Evolutionary conservation across 2,888 invertebrate genomes (phyloP), one percentile per base, ranked within the genome.

Genomic region (Thelaira solivaga): DNA sequence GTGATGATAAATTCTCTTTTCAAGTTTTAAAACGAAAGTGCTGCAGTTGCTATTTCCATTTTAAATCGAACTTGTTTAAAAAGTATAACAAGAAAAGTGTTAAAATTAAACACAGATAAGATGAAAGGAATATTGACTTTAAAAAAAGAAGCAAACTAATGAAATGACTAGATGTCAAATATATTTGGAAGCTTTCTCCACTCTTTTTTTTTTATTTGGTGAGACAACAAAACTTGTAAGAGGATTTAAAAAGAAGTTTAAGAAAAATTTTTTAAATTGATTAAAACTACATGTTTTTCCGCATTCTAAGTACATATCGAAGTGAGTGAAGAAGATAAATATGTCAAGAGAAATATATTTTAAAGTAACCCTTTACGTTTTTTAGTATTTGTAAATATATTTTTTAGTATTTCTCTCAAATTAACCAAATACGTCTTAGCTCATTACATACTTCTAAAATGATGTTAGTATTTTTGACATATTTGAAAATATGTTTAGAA

Each of bases 1-100:
- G 29, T 62, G 39, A 68, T 75, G 61, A 75, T 75, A 75, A 75
- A 75, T 75, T 75, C 67, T 45, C 29, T 68, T 68, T 75, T 68
- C 24, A 61, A 31, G 45, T 75, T 64, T 72, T 45, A 1, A 53
- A 67, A 61, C 36, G 18, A 67, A 74, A 74, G 51, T 74, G 51
- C 74, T 67, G 51, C 43, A 43, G 13, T 67, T 74, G 74, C 74
- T 61, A 20, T 67, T 67, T 51, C 11, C 45, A 59, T 67, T 61
- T 75, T 18, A 45, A 41, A 67, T 53, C 39, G 39, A 31, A n/a
- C 51, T 59, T 53, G 51, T 51, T 53, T 31, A 34, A 51, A 43
- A 51, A 26, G 22, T 8, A 29, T 24, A 6, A 45, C 49, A 49
- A 26, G 26, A 34, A 53, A 45, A 59, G 51, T 3, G 31, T 39